Base-by-base conservation (phyloP, 2,888 invertebrate genomes). In the Hydropsyche betteni region DNA sequence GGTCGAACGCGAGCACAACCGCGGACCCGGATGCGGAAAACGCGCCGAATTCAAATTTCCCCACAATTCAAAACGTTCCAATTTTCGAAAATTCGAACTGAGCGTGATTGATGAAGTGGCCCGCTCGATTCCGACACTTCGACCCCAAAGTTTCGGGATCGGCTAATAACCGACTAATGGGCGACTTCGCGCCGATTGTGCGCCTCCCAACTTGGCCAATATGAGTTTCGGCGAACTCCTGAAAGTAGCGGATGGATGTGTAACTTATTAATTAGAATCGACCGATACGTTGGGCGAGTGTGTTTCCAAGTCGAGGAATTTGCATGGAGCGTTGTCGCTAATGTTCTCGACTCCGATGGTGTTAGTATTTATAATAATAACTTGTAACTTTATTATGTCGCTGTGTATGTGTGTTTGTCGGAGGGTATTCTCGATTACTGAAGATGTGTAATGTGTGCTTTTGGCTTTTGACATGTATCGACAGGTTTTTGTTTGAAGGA, bases 41-140 rank as follows among this genome's bases (percentile, higher is more conserved):
- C 44, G 64, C 58, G 58, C 12, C 8, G 36, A 64, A 64, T 64
- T 64, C 64, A 34, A 64, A 64, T 12, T 34, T n/a, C 33, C 64
- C 5, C 53, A 7, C n/a, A 53, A 24, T 24, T 24, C 14, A 53
- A 58, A 58, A 34, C 36, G 7, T 64, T n/a, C 12, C 24, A 64
- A 64, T 64, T 36, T 24, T 3, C 64, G 64, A 64, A 64, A 64
- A 24, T 64, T 64, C 12, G 64, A n/a, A 24, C 10, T 24, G 58
- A 24, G 58, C 58, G 24, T 72, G 72, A 72, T 72, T 72, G 72
- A 72, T 72, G 72, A 72, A 72, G 72, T 36, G 72, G 72, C 24
- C 50, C 5, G 44, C 58, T 72, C 58, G 24, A 64, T 72, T 72
- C n/a, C 72, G 44, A 55, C 58, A 33, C 44, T 44, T 52, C 50